Evolutionary conservation across 2,797 vertebrate genomes (phyloP), one percentile per base, ranked within the genome.

Genomic region (Micropoecilia bifurca): DNA sequence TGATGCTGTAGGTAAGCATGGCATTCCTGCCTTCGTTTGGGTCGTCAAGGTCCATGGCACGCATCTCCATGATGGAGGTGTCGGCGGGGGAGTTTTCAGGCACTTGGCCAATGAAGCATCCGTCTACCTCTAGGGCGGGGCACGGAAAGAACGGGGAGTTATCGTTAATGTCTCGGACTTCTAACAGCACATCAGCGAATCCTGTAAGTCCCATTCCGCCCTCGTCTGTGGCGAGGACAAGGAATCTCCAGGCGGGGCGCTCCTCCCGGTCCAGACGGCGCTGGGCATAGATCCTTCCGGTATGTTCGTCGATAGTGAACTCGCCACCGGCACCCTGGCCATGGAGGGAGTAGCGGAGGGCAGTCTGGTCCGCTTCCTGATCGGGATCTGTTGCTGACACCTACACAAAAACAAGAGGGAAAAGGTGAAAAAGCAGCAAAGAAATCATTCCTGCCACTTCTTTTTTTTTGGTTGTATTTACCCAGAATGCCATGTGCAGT

Each of bases 141-240:
- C 97, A 98, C 10, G 97, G 94, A 90, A 98, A 98, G 48, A 96
- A 92, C 1, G 97, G 97, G 0, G 94, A 84, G 0, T 98, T 97
- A 93, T 98, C 97, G 0, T 98, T 98, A 78, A 97, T 90, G 0
- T 98, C 97, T 18, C 80, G 90, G 79, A 98, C 96, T 18, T 97
- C 96, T 75, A 98, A 89, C 48, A 97, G 90, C 47, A 98, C 97
- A 2, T 98, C 97, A 6, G 97, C 96, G 61, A 98, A 98, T 25
- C 97, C 97, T 0, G 97, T 97, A 48, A 98, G 94, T 0, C 97
- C 97, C 0, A 96, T 93, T 0, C 97, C 97, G 0, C 90, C 96
- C 72, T 97, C 97, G 48, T 98, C 97, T 0, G 97, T 98, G 30
- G 97, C 97, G 2, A 98, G 95, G 39, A 98, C 97, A 0, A 98